phyloP scores from a whole-genome alignment of 2,888 invertebrate species.

The Hanleya hanleyi region DNA sequence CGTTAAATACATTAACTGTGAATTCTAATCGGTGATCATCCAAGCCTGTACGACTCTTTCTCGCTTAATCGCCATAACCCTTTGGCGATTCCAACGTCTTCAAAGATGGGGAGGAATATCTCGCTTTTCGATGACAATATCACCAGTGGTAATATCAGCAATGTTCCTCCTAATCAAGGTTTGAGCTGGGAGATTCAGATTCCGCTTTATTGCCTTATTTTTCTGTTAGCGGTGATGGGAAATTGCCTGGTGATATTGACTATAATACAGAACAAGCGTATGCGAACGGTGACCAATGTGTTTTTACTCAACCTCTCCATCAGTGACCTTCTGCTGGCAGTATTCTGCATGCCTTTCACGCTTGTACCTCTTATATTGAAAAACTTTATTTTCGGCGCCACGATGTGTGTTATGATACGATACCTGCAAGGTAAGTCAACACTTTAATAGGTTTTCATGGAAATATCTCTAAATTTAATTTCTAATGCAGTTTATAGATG shows the following conservation, averaged over 20 bases:
- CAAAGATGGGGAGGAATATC: no score
- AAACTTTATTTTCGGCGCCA: constrained; percentile 83
- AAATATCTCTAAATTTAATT: no score
- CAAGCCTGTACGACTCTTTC: no score
- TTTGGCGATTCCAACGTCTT: no score
- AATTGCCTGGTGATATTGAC: constrained; percentile 85
- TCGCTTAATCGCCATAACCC: no score
- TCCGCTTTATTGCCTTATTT: constrained; percentile 84
- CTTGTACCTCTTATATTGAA: constrained; percentile 80
- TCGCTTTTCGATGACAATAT: no score
- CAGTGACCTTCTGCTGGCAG: constrained; percentile 85
- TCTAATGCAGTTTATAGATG: no score
- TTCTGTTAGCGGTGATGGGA: constrained; percentile 84
- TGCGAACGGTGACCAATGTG: constrained; percentile 76
- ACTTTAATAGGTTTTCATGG: no score
- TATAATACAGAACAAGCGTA: constrained; percentile 74
- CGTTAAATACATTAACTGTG: no score
- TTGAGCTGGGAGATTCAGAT: constrained; percentile 68
- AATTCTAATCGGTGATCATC: no score
- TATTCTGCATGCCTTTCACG: constrained; percentile 87
- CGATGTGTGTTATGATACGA: constrained; percentile 82
- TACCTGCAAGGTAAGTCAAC: constrained; percentile 85
- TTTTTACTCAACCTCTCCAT: constrained; percentile 77
- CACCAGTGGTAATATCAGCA: no score
- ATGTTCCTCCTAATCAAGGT: no score